Percentiles rank a stretch among this genome's conserved stretches.
Evolutionary conservation across 1,140 invertebrate genomes (phyloP).

Genomic region (Drosophila saltans): DNA sequence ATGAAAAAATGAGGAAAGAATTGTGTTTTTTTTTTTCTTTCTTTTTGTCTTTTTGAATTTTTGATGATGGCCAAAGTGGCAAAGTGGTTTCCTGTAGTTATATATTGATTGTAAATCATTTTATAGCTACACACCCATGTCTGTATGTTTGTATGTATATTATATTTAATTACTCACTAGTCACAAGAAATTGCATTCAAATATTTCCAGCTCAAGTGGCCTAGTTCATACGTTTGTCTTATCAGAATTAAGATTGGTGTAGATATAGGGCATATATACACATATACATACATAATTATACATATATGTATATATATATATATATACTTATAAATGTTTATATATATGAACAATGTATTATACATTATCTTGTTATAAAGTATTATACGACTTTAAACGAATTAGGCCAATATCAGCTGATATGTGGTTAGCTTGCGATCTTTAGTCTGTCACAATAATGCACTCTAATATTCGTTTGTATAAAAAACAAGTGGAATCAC

Average conservation of each 20-base stretch:
- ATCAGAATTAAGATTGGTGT: conserved; percentile 19
- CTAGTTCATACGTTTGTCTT: conserved; percentile 3
- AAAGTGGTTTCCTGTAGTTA: neutral
- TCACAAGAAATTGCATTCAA: conserved; percentile 15
- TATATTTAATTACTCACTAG: conserved; percentile 23
- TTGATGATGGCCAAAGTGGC: conserved; percentile 4
- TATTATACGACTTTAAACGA: conserved; percentile 14
- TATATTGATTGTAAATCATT: conserved; percentile 3
- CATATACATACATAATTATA: neutral
- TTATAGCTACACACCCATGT: conserved; percentile 6
- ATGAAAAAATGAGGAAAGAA: conserved; percentile 2
- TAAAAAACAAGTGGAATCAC: neutral
- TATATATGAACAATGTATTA: conserved; percentile 6
- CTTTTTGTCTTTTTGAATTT: neutral
- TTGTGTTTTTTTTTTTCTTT: neutral
- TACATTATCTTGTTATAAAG: conserved; percentile 2
- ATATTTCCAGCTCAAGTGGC: conserved; percentile 19
- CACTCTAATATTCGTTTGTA: neutral
- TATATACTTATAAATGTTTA: conserved; percentile 12
- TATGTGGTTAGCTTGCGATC: conserved; percentile 7
- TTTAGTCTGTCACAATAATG: conserved; percentile 9
- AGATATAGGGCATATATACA: conserved; percentile 13
- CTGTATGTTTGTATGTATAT: conserved; percentile 1
- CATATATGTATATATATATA: conserved; percentile 12
- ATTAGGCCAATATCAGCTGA: conserved; percentile 18